These are phyloP conservation scores for Pao palembangensis DNA, from an alignment of 2,113 vertebrate species.

Conservation along the genomic window DNA sequence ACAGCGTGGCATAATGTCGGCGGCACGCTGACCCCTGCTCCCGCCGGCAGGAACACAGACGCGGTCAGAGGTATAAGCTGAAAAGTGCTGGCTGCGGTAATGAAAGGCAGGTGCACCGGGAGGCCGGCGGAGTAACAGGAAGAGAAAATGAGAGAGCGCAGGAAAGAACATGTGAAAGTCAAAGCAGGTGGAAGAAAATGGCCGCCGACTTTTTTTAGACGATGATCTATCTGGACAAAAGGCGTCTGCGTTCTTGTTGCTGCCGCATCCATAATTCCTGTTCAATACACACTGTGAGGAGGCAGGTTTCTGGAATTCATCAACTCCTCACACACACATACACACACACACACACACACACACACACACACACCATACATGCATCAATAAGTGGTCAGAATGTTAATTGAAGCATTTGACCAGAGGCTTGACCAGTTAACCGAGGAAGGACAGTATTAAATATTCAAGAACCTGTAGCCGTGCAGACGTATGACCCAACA, in stretches of 20 bases:
- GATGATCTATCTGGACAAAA: not conserved
- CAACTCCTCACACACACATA: slow-evolving; percentile 64
- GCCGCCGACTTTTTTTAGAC: slow-evolving; percentile 18
- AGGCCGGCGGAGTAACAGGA: slow-evolving; percentile 38
- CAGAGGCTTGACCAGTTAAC: slow-evolving; percentile 84
- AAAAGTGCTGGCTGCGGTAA: slow-evolving; percentile 63
- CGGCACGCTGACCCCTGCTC: slow-evolving; percentile 49
- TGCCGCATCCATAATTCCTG: slow-evolving; percentile 47
- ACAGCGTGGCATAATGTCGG: slow-evolving; percentile 41
- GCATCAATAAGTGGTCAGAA: slow-evolving; percentile 87
- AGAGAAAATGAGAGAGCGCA: slow-evolving; percentile 51
- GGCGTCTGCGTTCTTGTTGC: not conserved
- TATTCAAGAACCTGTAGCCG: slow-evolving; percentile 50
- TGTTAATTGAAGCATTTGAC: slow-evolving; percentile 84
- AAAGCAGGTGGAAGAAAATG: slow-evolving; percentile 36
- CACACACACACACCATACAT: slow-evolving; percentile 49
- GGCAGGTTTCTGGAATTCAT: slow-evolving; percentile 85
- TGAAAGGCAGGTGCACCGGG: slow-evolving; percentile 58
- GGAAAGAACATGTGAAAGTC: slow-evolving; percentile 67
- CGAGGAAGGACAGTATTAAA: slow-evolving; percentile 78
- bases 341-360: slow-evolving; percentile 40
- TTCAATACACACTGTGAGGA: slow-evolving; percentile 38
- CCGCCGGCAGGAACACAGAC: slow-evolving; percentile 14
- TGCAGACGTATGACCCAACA: slow-evolving; percentile 12
- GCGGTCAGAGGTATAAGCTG: slow-evolving; percentile 62